Evolutionary conservation across 2,888 invertebrate genomes (phyloP).

Genomic region (Lepidonotus clava): DNA sequence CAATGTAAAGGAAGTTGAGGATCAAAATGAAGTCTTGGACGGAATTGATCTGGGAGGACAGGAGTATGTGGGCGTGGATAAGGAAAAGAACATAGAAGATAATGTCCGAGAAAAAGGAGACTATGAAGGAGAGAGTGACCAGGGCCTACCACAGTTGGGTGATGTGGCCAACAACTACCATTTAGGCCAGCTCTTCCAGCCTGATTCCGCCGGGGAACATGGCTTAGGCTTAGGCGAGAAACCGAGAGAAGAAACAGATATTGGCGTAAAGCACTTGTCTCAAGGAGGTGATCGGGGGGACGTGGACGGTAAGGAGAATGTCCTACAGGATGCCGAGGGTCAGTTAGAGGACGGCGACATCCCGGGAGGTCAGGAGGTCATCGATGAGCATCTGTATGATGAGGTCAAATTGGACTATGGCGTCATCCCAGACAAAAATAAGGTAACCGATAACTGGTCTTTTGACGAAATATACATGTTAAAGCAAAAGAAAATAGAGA

Average conservation of each 20-base stretch:
- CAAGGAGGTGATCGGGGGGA: neutral
- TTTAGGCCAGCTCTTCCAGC: neutral
- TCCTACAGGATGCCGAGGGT: conserved; percentile 11
- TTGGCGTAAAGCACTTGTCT: neutral
- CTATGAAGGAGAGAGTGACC: neutral
- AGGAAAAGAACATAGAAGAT: neutral
- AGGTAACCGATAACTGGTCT: too few relatives aligned
- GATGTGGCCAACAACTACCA: neutral
- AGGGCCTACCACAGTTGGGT: neutral
- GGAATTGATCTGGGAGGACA: neutral
- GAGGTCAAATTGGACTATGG: conserved; percentile 14
- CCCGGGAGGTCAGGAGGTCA: neutral
- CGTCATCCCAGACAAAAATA: neutral
- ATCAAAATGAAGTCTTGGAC: neutral
- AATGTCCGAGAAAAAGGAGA: neutral
- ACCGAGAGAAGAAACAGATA: neutral
- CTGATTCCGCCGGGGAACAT: neutral
- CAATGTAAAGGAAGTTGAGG: too few relatives aligned
- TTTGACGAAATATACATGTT: too few relatives aligned
- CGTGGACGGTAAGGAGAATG: neutral
- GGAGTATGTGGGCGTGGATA: neutral
- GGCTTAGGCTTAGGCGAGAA: neutral
- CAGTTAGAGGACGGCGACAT: conserved; percentile 17
- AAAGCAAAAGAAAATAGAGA: too few relatives aligned
- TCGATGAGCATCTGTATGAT: conserved; percentile 1